phyloP scores from a whole-genome alignment of 2,888 invertebrate genomes.

The Gymnocheta viridis region DNA sequence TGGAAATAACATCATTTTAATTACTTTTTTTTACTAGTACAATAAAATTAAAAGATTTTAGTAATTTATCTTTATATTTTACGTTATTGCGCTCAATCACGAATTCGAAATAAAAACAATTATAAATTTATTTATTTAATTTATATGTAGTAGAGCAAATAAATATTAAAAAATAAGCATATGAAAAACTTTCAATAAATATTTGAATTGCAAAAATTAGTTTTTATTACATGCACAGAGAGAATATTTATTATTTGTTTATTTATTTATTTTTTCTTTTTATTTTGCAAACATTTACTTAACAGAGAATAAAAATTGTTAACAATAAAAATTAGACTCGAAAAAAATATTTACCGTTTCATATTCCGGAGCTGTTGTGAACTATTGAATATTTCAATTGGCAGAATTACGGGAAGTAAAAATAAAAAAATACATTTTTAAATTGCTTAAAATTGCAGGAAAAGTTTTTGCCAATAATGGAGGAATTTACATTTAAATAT shows the following conservation, averaged over 20 bases:
- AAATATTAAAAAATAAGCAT: slow-evolving; percentile 11
- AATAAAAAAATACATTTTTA: slow-evolving; percentile 18
- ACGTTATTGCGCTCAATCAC: slow-evolving; percentile 23
- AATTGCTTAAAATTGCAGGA: slow-evolving; percentile 5
- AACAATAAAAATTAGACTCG: slow-evolving; percentile 32
- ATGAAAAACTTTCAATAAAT: slow-evolving; percentile 38
- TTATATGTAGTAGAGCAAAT: slow-evolving; percentile 8
- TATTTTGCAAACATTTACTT: slow-evolving; percentile 43
- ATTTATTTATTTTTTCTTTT: slow-evolving; percentile 25
- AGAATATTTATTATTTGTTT: slow-evolving; percentile 54
- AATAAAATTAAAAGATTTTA: neutral
- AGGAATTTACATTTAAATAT: neutral
- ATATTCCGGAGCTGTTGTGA: slow-evolving; percentile 82
- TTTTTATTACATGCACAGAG: slow-evolving; percentile 59
- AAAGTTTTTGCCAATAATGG: slow-evolving; percentile 7
- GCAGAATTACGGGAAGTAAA: slow-evolving; percentile 44
- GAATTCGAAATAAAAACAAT: slow-evolving; percentile 32
- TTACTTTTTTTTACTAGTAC: neutral
- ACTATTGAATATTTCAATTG: slow-evolving; percentile 73
- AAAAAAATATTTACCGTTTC: slow-evolving; percentile 81
- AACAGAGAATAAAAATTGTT: slow-evolving; percentile 46
- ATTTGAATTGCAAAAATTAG: slow-evolving; percentile 51
- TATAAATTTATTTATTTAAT: slow-evolving; percentile 14
- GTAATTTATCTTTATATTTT: neutral
- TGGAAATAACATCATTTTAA: no score